Base-by-base conservation (phyloP, 2,797 vertebrate genomes). In the Argya squamiceps region DNA sequence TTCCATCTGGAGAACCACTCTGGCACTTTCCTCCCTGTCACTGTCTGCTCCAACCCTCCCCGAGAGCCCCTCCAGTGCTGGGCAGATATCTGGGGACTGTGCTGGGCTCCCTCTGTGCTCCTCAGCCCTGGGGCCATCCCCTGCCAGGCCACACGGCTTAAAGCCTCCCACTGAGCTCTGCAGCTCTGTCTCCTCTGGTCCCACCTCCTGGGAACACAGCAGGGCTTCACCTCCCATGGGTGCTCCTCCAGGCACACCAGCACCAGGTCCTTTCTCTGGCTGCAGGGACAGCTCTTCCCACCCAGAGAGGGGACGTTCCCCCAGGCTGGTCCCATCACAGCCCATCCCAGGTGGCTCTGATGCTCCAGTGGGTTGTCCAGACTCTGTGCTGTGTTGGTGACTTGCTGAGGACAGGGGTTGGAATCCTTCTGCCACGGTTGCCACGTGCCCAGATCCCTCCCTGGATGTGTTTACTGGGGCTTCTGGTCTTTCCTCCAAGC, bases 1-100 rank as follows among this genome's bases (percentile, higher is more conserved):
- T 91, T 98, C 98, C 96, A 96, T 97, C 65, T 96, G 97, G 89
- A 97, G 97, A 91, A 97, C 59, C 69, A 93, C 37, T 5, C 75
- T 71, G 73, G 93, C 88, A 65, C 69, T 87, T 84, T 95, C 81
- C 9, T 65, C 89, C 73, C 96, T 93, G 62, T 81, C 37, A 1
- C 7, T 12, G 5, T 90, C 84, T 53, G 49, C 64, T 91, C 80
- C n/a, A 65, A 11, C 52, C n/a, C 65, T 20, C 83, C 63, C 80
- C 2, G 62, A 96, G 60, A 84, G 30, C 37, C 30, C 59, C 41
- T 81, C 37, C 87, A 19, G 79, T 79, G 60, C 59, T 5, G 3
- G 36, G 49, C 58, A 53, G 74, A 24, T 41, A 24, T 82, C 55
- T 2, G 7, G 53, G 78, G 65, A 93, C 37, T 46, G 32, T 36